Percentiles rank a stretch among this genome's conserved stretches.
These are phyloP conservation scores for Dinothrombium tinctorium DNA, from an alignment of 1,140 invertebrate genomes.

Conservation along the genomic window DNA sequence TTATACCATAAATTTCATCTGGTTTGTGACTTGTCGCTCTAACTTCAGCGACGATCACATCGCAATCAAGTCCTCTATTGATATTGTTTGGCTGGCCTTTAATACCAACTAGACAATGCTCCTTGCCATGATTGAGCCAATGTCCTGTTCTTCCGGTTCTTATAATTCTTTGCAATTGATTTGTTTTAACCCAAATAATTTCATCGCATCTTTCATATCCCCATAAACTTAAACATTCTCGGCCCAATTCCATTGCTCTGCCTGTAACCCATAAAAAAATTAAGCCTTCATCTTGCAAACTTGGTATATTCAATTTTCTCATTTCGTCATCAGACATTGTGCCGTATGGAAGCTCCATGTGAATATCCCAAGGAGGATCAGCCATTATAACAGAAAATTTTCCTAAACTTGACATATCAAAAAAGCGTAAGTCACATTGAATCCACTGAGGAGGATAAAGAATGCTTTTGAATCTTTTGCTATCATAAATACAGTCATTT, in stretches of 20 bases:
- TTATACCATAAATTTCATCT: conserved; percentile 80
- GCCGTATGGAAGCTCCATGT: conserved; percentile 96
- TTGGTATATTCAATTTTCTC: conserved; percentile 68
- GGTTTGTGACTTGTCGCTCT: conserved; percentile 91
- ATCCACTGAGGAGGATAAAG: conserved; percentile 45
- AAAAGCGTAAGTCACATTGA: conserved; percentile 76
- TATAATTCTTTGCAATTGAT: conserved; percentile 89
- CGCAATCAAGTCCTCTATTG: conserved; percentile 82
- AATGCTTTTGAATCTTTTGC: conserved; percentile 8
- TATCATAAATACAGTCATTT: not conserved
- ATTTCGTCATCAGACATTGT: conserved; percentile 98
- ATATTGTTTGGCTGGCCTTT: conserved; percentile 68
- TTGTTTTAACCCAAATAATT: conserved; percentile 97
- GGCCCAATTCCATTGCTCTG: conserved; percentile 84
- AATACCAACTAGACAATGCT: conserved; percentile 89
- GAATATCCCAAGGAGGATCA: conserved; percentile 93
- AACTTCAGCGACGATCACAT: conserved; percentile 94
- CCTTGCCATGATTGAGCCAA: conserved; percentile 96
- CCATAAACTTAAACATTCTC: conserved; percentile 74
- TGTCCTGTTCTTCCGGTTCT: conserved; percentile 85
- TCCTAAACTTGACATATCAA: conserved; percentile 84
- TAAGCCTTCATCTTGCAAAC: conserved; percentile 79
- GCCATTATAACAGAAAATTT: conserved; percentile 85
- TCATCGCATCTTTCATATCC: conserved; percentile 91
- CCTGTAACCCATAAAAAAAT: conserved; percentile 97